Conservation (phyloP, 2,113 vertebrate genomes). For the Lates calcarifer region DNA sequence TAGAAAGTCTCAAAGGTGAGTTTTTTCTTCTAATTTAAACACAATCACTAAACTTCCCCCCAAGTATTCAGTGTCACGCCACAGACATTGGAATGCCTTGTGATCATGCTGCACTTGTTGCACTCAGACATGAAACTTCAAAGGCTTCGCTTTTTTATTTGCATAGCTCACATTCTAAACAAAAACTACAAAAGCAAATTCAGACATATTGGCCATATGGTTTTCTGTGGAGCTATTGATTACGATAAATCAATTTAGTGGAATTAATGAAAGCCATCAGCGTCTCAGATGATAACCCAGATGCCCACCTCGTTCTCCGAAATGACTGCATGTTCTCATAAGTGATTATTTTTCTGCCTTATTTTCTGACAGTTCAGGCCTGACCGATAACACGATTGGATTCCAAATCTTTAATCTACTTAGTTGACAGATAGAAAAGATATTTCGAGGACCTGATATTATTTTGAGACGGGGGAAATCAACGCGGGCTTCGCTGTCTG, state of each 20-base stretch:
- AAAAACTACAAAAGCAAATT: conserved; percentile 79
- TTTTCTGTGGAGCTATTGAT: conserved; percentile 70
- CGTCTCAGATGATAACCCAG: conserved; percentile 37
- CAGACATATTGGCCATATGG: conserved; percentile 70
- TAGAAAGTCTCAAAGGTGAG: conserved; percentile 85
- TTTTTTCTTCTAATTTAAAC: conserved; percentile 86
- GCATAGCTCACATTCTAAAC: conserved; percentile 80
- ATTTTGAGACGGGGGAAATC: conserved; percentile 60
- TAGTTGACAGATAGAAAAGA: conserved; percentile 38
- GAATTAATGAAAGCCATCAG: conserved; percentile 62
- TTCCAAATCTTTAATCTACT: conserved; percentile 29
- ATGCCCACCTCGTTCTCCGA: conserved; percentile 41
- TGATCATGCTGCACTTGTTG: conserved; percentile 84
- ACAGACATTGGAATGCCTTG: conserved; percentile 81
- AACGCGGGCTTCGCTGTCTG: conserved; percentile 59
- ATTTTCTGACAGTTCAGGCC: conserved; percentile 14
- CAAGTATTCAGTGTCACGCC: conserved; percentile 85
- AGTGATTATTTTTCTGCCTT: conserved; percentile 2
- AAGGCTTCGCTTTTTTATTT: conserved; percentile 73
- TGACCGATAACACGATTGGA: conserved; percentile 31
- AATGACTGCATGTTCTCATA: conserved; percentile 13
- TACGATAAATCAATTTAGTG: conserved; percentile 68
- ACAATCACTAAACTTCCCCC: conserved; percentile 79
- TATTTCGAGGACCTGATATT: conserved; percentile 58
- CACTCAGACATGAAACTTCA: conserved; percentile 78